phyloP scores from a whole-genome alignment of 2,113 vertebrate genomes.

The Cricetomys ansorgei region DNA sequence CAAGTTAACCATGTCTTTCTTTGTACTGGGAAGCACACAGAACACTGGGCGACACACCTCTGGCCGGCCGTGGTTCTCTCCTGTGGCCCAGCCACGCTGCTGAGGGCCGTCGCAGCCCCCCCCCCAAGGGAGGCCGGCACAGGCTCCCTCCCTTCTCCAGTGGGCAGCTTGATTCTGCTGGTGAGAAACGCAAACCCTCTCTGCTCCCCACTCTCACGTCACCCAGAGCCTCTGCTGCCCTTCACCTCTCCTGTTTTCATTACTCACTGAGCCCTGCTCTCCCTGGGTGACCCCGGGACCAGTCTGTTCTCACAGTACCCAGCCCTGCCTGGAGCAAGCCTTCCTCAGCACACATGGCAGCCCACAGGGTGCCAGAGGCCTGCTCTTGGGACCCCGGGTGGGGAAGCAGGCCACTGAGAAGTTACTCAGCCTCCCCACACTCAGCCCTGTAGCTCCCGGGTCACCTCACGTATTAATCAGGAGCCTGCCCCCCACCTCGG shows the following conservation, averaged over 20 bases:
- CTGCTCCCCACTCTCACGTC: neutral
- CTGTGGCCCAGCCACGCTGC: neutral
- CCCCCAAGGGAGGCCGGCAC: neutral
- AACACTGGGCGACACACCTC: neutral
- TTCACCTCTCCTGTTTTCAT: neutral
- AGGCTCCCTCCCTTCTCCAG: neutral
- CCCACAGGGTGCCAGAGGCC: neutral
- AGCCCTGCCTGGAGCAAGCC: neutral
- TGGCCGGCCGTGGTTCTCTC: neutral
- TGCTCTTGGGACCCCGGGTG: neutral
- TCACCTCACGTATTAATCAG: neutral
- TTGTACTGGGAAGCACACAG: neutral
- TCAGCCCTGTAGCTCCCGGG: neutral
- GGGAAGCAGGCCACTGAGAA: accelerated
- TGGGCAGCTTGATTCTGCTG: neutral
- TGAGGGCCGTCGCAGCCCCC: neutral
- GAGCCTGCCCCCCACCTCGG: neutral
- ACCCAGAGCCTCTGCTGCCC: neutral
- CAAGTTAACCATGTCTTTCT: neutral
- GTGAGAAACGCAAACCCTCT: neutral
- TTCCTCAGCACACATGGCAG: neutral
- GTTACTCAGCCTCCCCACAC: neutral
- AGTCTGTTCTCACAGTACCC: neutral
- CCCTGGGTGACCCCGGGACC: neutral
- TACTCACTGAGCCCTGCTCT: neutral